These are phyloP conservation scores for Panagrolaimus sp. DNA, from an alignment of 1,140 invertebrate species.

Conservation along the genomic window DNA sequence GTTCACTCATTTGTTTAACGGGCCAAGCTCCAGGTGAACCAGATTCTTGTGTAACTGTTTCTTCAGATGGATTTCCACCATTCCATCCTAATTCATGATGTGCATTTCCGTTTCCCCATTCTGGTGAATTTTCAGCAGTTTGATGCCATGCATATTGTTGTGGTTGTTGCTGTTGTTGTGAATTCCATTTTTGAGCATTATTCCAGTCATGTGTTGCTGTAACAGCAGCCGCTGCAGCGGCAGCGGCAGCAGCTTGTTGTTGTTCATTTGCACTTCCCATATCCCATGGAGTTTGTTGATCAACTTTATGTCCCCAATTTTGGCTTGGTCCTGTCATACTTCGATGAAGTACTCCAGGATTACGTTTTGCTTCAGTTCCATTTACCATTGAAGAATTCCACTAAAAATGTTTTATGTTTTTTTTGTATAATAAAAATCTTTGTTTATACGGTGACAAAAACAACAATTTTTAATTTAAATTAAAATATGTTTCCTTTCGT, in stretches of 20 bases:
- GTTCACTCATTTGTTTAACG: background rate
- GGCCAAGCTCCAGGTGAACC: background rate
- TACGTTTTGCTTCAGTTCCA: too few species aligned
- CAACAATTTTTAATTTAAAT: too few species aligned
- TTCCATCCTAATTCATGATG: background rate
- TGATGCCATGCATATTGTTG: background rate
- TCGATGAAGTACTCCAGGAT: background rate
- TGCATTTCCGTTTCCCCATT: slow-evolving; percentile 2
- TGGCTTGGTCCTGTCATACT: background rate
- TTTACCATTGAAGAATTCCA: too few species aligned
- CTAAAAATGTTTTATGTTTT: too few species aligned
- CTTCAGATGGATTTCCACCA: background rate
- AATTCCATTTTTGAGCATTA: background rate
- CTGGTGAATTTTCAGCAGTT: background rate
- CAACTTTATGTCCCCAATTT: slow-evolving; percentile 15
- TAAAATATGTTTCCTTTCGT: too few species aligned
- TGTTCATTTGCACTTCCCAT: background rate
- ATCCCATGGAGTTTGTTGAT: slow-evolving; percentile 14
- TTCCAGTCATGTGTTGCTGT: background rate
- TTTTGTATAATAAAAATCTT: too few species aligned
- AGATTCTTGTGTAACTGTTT: background rate
- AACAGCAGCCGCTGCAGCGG: background rate
- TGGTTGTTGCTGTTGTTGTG: background rate
- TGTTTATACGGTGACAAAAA: too few species aligned
- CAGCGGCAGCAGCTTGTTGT: background rate